These are phyloP conservation scores for Forficula auricularia DNA, from an alignment of 1,140 invertebrate species.

Conservation along the genomic window DNA sequence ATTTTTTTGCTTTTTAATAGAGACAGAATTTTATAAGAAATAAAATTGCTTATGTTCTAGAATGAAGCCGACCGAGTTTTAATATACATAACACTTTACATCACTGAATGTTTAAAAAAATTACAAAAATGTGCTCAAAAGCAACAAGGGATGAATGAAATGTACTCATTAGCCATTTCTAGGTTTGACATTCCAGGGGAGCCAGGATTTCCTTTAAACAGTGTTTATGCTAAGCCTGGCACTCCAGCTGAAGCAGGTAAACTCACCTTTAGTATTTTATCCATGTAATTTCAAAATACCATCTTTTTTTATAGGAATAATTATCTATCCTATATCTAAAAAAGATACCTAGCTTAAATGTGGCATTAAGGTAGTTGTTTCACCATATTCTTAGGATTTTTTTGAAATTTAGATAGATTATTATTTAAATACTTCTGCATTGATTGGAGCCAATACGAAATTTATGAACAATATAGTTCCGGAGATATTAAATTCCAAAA, in stretches of 20 bases:
- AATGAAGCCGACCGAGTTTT: constrained; percentile 87
- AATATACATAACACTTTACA: constrained; percentile 97
- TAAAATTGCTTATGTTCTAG: constrained; percentile 31
- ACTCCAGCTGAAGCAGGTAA: constrained; percentile 58
- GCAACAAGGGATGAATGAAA: constrained; percentile 80
- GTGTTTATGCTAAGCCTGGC: constrained; percentile 84
- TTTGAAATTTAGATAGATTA: no score
- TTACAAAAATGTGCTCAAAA: constrained; percentile 81
- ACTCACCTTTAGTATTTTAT: constrained; percentile 5
- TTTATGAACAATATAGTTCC: no score
- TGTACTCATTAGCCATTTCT: constrained; percentile 87
- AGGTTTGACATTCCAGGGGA: constrained; percentile 97
- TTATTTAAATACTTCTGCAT: no score
- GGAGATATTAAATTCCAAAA: no score
- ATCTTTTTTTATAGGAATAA: background rate
- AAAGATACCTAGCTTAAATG: no score
- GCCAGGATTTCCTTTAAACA: constrained; percentile 87
- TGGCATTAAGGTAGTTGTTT: no score
- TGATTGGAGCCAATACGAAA: no score
- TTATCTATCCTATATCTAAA: background rate
- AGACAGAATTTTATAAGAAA: constrained; percentile 1
- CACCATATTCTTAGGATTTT: no score
- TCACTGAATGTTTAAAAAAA: constrained; percentile 93
- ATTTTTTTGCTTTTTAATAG: no score
- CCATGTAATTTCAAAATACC: no score